These are phyloP conservation scores for Phyllotis vaccarum DNA, from an alignment of 2,797 vertebrate species.

Conservation along the genomic window DNA sequence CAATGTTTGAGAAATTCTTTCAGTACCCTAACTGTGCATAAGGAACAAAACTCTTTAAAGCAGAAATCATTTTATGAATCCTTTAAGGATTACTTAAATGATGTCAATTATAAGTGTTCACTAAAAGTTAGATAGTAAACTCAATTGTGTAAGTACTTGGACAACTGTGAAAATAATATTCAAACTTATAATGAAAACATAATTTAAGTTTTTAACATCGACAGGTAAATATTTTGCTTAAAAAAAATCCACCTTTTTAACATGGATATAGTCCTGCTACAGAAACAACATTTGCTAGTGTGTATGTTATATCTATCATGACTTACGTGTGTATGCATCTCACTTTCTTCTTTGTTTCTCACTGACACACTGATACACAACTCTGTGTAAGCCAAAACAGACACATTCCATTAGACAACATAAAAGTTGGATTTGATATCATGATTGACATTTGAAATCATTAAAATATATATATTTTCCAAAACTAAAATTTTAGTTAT, in stretches of 20 bases:
- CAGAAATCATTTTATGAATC: background rate
- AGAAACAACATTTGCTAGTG: background rate
- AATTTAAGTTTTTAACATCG: background rate
- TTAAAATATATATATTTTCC: background rate
- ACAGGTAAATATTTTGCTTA: conserved; percentile 12
- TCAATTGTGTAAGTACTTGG: background rate
- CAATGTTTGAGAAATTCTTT: background rate
- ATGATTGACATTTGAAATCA: background rate
- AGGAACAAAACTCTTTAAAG: background rate
- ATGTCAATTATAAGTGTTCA: background rate
- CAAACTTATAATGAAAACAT: background rate
- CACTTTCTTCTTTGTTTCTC: background rate
- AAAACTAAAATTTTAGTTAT: conserved; percentile 54
- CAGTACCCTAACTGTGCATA: background rate
- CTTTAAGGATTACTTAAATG: conserved; percentile 17
- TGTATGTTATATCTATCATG: background rate
- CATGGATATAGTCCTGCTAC: background rate
- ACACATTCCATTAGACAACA: background rate
- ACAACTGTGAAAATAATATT: conserved; percentile 18
- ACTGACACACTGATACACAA: background rate
- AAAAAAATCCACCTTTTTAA: background rate
- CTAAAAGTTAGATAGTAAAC: background rate
- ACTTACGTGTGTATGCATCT: background rate
- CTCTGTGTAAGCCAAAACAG: background rate
- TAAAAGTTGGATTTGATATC: conserved; percentile 4